A percentile compares a stretch with the other conserved stretches of the same genome.
Evolutionary conservation across 1,140 invertebrate species (phyloP).

Genomic region (Aphelinus certus): DNA sequence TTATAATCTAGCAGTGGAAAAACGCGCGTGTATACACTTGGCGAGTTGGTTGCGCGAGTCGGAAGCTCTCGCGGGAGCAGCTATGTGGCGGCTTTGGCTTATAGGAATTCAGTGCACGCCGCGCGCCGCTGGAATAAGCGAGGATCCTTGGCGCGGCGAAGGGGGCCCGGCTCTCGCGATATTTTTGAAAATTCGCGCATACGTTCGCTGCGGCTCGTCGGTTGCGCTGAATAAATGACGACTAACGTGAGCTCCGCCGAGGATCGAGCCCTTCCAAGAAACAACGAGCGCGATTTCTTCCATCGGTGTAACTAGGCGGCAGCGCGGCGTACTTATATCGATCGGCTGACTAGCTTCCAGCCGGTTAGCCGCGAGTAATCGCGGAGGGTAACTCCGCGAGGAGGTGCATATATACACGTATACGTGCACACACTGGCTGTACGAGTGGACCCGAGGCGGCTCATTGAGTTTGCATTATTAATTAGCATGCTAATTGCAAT

Average conservation of each 20-base stretch:
- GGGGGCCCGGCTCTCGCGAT: background rate
- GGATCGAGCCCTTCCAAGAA: too few species aligned
- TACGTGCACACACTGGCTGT: background rate
- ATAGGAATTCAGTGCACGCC: background rate
- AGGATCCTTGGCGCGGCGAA: background rate
- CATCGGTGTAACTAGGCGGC: too few species aligned
- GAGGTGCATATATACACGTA: too few species aligned
- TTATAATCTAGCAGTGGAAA: too few species aligned
- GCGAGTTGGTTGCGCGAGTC: too few species aligned
- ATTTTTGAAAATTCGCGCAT: constrained; percentile 4
- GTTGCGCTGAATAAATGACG: constrained; percentile 2
- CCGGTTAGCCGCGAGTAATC: constrained; percentile 10
- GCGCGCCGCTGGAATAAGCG: background rate
- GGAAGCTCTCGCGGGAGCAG: too few species aligned
- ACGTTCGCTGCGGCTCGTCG: background rate
- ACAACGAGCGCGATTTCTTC: too few species aligned
- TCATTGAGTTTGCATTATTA: constrained; percentile 37
- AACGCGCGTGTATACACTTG: too few species aligned
- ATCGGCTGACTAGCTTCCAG: background rate
- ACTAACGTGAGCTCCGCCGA: background rate
- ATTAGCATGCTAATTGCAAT: constrained; percentile 36
- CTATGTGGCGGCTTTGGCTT: too few species aligned
- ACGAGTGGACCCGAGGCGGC: background rate
- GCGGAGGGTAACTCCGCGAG: background rate
- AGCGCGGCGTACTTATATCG: too few species aligned